These are phyloP conservation scores for Nasonia giraulti DNA, from an alignment of 1,140 invertebrate genomes.

Conservation along the genomic window DNA sequence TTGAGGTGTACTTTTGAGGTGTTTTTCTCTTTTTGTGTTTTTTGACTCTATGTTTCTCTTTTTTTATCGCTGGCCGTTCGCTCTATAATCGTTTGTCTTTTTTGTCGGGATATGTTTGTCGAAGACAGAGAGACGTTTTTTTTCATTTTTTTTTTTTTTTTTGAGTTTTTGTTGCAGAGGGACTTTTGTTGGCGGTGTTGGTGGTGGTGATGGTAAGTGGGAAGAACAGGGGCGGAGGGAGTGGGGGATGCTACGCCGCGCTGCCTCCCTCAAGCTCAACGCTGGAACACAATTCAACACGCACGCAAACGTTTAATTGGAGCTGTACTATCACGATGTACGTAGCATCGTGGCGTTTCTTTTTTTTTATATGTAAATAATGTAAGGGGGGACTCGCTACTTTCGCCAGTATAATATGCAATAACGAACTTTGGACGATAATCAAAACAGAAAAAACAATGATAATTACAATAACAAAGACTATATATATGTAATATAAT, in stretches of 20 bases:
- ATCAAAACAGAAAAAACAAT: constrained; percentile 7
- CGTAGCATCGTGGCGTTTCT: not conserved
- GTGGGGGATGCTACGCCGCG: constrained; percentile 71
- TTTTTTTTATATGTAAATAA: not conserved
- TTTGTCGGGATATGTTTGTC: constrained; percentile 54
- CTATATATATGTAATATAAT: constrained; percentile 9
- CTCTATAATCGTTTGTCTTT: constrained; percentile 29
- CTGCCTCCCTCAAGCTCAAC: constrained; percentile 75
- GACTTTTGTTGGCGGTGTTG: constrained; percentile 38
- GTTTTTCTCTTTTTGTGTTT: constrained; percentile 59
- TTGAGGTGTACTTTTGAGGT: constrained; percentile 62
- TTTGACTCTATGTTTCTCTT: constrained; percentile 53
- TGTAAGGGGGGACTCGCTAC: not conserved
- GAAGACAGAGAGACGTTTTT: constrained; percentile 46
- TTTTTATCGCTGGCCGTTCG: constrained; percentile 48
- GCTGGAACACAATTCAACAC: constrained; percentile 75
- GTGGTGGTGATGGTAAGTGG: constrained; percentile 15
- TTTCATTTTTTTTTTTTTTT: constrained; percentile 37
- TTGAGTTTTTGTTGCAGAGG: constrained; percentile 45
- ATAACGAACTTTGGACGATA: constrained; percentile 22
- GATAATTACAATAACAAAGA: not conserved
- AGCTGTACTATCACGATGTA: constrained; percentile 32
- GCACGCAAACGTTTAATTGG: constrained; percentile 72
- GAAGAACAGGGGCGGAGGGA: constrained; percentile 57
- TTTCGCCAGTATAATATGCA: not conserved